Conservation (phyloP, 2,113 vertebrate species). For the Egretta garzetta region DNA sequence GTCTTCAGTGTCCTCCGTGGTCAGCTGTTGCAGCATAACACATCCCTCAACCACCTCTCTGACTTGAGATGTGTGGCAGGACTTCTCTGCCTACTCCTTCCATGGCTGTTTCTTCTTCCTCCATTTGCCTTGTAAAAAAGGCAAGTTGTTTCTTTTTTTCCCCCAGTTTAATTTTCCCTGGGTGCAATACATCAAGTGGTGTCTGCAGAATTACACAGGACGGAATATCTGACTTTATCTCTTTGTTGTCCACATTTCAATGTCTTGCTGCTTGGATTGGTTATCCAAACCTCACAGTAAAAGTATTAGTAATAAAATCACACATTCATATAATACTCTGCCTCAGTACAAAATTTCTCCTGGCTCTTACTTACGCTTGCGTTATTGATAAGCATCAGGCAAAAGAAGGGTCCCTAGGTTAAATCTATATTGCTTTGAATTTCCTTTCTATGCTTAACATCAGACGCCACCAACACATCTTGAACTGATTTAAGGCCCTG, state of each 20-base stretch:
- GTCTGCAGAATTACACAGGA: background rate
- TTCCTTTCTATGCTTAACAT: conserved; percentile 66
- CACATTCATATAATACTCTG: background rate
- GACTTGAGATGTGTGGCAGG: background rate
- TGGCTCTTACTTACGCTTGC: background rate
- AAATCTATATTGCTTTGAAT: conserved; percentile 67
- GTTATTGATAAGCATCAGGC: conserved; percentile 61
- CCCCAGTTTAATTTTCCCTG: background rate
- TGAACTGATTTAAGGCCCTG: conserved; percentile 74
- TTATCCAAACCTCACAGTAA: background rate
- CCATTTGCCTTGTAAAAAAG: background rate
- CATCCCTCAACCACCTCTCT: background rate
- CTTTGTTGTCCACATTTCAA: background rate
- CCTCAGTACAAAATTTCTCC: background rate
- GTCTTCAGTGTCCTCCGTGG: background rate
- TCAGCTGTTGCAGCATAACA: background rate
- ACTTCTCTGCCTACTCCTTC: background rate
- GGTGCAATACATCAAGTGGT: background rate
- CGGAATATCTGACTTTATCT: background rate
- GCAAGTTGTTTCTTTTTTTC: background rate
- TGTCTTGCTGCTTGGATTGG: background rate
- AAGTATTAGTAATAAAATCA: conserved; percentile 30
- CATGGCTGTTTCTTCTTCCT: background rate
- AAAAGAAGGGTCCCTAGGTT: conserved; percentile 58
- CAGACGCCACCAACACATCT: conserved; percentile 73